Evolutionary conservation across 2,113 vertebrate genomes (phyloP).

Genomic region (Boulengeromyrus knoepffleri): DNA sequence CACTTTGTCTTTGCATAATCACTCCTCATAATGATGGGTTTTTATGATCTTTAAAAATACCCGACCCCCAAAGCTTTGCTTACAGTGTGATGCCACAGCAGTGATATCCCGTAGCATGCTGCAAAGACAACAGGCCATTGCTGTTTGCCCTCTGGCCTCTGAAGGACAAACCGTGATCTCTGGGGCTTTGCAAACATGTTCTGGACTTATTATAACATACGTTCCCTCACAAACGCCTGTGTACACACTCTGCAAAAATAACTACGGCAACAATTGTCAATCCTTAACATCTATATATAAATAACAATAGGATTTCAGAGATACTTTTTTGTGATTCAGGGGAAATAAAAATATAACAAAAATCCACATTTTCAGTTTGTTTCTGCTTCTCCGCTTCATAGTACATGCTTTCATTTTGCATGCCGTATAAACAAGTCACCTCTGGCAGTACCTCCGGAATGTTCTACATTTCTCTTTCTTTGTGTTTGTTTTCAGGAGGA

Average conservation of each 20-base stretch:
- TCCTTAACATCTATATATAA: not conserved
- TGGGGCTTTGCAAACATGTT: not conserved
- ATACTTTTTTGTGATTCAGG: not conserved
- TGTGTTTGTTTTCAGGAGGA: slow-evolving; percentile 70
- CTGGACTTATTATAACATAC: not conserved
- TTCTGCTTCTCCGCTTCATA: not conserved
- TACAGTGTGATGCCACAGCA: not conserved
- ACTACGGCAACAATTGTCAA: slow-evolving; percentile 23
- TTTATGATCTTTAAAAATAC: not conserved
- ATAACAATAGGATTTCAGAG: not conserved
- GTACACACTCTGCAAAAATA: slow-evolving; percentile 11
- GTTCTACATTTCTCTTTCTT: not conserved
- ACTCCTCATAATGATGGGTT: not conserved
- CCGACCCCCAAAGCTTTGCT: not conserved
- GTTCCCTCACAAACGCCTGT: not conserved
- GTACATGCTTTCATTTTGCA: not conserved
- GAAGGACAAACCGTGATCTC: not conserved
- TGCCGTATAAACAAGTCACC: not conserved
- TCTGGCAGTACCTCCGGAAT: not conserved
- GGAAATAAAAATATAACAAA: not conserved
- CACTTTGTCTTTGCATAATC: not conserved
- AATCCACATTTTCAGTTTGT: not conserved
- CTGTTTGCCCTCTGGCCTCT: not conserved
- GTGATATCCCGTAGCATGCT: not conserved
- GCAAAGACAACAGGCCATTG: not conserved